A percentile compares a stretch with the other conserved stretches of the same genome.
Conservation (phyloP, 2,797 vertebrate species). For the Ptychadena robeensis region DNA sequence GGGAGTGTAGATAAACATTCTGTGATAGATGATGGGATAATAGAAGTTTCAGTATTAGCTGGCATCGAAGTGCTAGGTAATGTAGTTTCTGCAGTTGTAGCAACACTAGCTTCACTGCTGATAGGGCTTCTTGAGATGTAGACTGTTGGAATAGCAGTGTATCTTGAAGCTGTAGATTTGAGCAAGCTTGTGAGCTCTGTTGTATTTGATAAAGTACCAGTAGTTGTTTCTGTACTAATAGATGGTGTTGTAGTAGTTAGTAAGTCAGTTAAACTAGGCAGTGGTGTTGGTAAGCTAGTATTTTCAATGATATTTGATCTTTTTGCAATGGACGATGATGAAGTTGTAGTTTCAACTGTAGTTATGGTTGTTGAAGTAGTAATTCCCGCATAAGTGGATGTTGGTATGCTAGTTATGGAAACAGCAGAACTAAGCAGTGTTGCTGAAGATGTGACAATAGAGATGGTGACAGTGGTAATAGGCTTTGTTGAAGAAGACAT, state of each 20-base stretch:
- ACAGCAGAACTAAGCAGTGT: too few relatives aligned
- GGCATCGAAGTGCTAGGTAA: neutral
- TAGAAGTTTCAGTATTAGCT: neutral
- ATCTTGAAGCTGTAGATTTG: neutral
- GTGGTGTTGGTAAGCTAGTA: too few relatives aligned
- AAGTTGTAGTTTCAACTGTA: neutral
- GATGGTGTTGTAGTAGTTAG: neutral
- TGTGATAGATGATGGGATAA: too few relatives aligned
- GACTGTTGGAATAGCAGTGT: neutral
- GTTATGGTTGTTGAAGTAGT: too few relatives aligned
- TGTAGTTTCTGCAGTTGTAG: neutral
- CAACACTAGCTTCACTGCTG: neutral
- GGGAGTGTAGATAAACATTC: too few relatives aligned
- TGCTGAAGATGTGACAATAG: too few relatives aligned
- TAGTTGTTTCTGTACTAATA: neutral
- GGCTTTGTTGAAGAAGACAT: too few relatives aligned
- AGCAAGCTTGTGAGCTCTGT: neutral
- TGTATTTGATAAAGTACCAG: neutral
- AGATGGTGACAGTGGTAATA: too few relatives aligned
- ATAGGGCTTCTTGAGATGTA: neutral
- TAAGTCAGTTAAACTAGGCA: too few relatives aligned
- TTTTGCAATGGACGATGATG: too few relatives aligned
- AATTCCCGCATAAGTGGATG: too few relatives aligned
- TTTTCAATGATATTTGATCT: too few relatives aligned
- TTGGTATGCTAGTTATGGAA: neutral